phyloP scores from a whole-genome alignment of 2,797 vertebrate species.

The Alosa sapidissima region DNA sequence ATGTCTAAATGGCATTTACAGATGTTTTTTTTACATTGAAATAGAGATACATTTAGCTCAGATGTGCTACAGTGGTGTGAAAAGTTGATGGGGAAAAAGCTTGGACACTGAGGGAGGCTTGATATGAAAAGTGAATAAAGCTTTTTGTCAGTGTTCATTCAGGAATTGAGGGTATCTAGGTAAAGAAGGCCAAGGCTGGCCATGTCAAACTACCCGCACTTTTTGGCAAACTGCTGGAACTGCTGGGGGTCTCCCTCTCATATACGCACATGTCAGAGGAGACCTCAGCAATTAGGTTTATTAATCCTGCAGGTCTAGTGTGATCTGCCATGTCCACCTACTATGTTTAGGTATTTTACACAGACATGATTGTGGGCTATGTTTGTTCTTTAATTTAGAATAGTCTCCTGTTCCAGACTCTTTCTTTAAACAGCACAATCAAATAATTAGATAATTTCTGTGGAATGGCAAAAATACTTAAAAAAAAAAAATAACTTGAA shows the following conservation, averaged over 20 bases:
- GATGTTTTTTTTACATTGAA: too few relatives aligned
- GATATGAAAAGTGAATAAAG: background rate
- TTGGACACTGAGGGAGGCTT: background rate
- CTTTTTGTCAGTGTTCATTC: background rate
- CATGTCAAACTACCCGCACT: background rate
- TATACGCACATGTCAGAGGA: too few relatives aligned
- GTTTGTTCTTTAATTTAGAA: too few relatives aligned
- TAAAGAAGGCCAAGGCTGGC: background rate
- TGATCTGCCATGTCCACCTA: too few relatives aligned
- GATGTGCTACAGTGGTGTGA: too few relatives aligned
- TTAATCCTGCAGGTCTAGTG: too few relatives aligned
- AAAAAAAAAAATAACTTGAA: slow-evolving; percentile 28
- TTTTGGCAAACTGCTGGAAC: too few relatives aligned
- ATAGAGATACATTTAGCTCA: too few relatives aligned
- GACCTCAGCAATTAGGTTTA: background rate
- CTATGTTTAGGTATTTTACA: too few relatives aligned
- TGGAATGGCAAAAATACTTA: slow-evolving; percentile 1
- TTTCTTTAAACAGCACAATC: slow-evolving; percentile 20
- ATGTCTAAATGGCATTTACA: too few relatives aligned
- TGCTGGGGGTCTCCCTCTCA: background rate
- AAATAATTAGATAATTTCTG: slow-evolving; percentile 6
- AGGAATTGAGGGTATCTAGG: background rate
- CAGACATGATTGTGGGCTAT: too few relatives aligned
- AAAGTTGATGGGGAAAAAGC: background rate
- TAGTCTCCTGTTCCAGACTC: background rate